Base-by-base conservation (phyloP, 2,797 vertebrate species). In the Pseudomugil gertrudae region DNA sequence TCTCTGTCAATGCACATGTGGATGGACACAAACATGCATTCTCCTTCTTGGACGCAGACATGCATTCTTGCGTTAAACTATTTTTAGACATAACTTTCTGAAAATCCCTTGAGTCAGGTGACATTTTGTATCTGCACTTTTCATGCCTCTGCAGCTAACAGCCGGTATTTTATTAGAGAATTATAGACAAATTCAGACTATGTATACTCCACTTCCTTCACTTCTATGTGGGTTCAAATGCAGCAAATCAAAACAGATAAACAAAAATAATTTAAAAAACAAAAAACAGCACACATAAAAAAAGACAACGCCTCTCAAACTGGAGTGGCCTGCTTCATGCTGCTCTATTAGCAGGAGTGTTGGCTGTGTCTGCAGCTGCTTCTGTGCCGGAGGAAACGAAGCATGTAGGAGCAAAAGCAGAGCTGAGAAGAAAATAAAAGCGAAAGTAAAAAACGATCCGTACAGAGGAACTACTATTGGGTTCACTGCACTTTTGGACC, bases 401-500 rank as follows among this genome's bases (percentile, higher is more conserved):
- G 30, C 8, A 45, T 40, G 36, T 35, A 5, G 17, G 26, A n/a
- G 14, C 21, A 11, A 30, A 56, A n/a, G 14, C 21, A 11, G 40
- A 56, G 21, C 13, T 4, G 17, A 45, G 51, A 19, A 19, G 30
- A 21, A 14, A 2, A 11, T 15, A 5, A 30, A 38, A 50, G 58
- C 7, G 17, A 35, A 11, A 21, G 55, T 21, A 27, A 61, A 15
- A 43, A 10, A 40, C 6, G 27, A 53, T 13, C 9, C 43, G 33
- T 24, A 23, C 1, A 14, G 58, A 51, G 27, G 17, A 52, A 51
- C n/a, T 26, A 58, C 38, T 54, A 54, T 10, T 19, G 36, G 73
- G 84, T 80, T 87, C 74, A 81, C 57, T 80, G 81, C 66, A 78
- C 78, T 79, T 61, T 82, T 57, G 36, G 66, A 78, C 73, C 67